Percentiles rank a stretch among this genome's conserved stretches.
Evolutionary conservation across 1,140 invertebrate species (phyloP).

Genomic region (Pteromalus puparum): DNA sequence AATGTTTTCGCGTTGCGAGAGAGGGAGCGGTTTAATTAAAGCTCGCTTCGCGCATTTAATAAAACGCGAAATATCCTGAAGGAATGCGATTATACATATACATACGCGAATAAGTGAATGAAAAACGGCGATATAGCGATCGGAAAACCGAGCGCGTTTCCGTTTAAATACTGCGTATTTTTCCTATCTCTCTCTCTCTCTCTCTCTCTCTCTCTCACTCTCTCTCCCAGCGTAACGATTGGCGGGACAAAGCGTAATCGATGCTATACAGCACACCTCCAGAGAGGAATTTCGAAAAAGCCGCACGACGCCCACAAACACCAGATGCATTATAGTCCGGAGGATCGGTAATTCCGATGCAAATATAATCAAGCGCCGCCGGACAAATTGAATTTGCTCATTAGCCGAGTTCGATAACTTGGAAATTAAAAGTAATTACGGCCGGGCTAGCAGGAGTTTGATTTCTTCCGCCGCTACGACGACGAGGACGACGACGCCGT

Average conservation of each 20-base stretch:
- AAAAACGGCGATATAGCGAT: too few relatives aligned
- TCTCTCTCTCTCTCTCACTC: too few relatives aligned
- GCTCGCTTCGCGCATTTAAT: neutral
- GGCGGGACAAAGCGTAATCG: too few relatives aligned
- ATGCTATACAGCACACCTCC: too few relatives aligned
- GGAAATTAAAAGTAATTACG: slow-evolving; percentile 49
- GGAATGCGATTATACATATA: too few relatives aligned
- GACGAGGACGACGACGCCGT: neutral
- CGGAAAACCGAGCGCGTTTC: too few relatives aligned
- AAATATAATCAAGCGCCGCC: slow-evolving; percentile 29
- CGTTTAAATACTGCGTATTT: too few relatives aligned
- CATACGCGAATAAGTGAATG: too few relatives aligned
- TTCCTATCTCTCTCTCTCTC: too few relatives aligned
- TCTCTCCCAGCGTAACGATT: too few relatives aligned
- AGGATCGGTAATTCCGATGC: neutral
- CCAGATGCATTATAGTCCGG: too few relatives aligned
- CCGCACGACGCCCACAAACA: too few relatives aligned
- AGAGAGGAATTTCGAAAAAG: neutral
- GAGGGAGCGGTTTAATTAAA: neutral
- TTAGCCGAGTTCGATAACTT: slow-evolving; percentile 49
- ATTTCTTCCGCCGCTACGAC: slow-evolving; percentile 38
- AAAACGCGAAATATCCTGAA: neutral
- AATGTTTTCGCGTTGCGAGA: neutral
- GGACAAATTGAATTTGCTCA: slow-evolving; percentile 49
- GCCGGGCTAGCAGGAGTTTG: slow-evolving; percentile 30